Evolutionary conservation across 1,140 invertebrate species (phyloP), one percentile per base, ranked within the genome.

Genomic region (Hermetia illucens): DNA sequence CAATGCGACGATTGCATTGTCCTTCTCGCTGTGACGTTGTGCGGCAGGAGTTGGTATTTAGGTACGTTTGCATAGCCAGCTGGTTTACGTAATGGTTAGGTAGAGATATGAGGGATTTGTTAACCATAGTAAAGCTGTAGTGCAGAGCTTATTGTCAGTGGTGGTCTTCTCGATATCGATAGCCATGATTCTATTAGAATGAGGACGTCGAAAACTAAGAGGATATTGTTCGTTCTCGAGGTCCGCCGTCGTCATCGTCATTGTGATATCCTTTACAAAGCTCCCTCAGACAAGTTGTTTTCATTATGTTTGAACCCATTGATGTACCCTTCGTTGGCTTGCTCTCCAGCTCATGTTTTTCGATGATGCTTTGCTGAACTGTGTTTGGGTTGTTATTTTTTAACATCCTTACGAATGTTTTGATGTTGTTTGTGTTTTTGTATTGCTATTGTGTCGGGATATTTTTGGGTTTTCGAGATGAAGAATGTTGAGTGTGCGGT

Each of bases 271-370:
- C 36, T 12, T 30, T 27, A 25, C 34, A 32, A 34, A 35, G 32
- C 34, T 34, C 19, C n/a, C n/a, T 29, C 32, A 18, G 40, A 20
- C 32, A 34, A 20, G 36, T 25, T 38, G 39, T 45, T 48, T 50
- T 47, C 38, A 38, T 30, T 33, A 21, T 22, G 36, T 27, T 42
- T 38, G 37, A 44, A 36, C 31, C 4, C 35, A 29, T 34, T 13
- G 41, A 44, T 44, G 43, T 44, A 29, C 36, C 13, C 8, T 27
- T 27, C 24, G 24, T 13, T 8, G 24, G 24, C 24, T 27, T 27
- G 24, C 24, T 27, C 24, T 13, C 13, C 24, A 13, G 24, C 24
- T 27, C 8, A 13, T 13, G 13, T 9, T 9, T 27, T 8, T 9
- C 24, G 24, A 27, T 13, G 24, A 27, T 29, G n/a, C 16, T 29